Evolutionary conservation across 2,797 vertebrate genomes (phyloP).

Genomic region (Poeciliopsis presidionis): DNA sequence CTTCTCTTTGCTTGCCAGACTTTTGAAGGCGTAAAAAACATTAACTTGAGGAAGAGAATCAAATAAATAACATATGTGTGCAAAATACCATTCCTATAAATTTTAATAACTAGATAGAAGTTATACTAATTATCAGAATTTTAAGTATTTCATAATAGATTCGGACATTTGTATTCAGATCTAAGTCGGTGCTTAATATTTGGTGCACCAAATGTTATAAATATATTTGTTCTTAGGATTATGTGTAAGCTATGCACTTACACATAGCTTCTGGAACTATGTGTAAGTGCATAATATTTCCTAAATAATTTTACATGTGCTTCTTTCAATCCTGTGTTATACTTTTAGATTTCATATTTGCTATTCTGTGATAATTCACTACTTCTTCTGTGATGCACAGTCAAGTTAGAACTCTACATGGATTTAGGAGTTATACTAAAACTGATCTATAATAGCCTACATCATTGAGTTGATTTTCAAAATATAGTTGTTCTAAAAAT

Average conservation of each 20-base stretch:
- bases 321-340: neutral
- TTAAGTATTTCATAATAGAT: neutral
- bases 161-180: neutral
- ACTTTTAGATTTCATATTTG: neutral
- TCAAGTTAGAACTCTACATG: conserved; percentile 49
- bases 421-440: conserved; percentile 41
- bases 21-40: too few species aligned
- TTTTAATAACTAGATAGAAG: neutral
- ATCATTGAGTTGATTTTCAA: neutral
- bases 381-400: conserved; percentile 4
- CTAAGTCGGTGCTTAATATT: neutral
- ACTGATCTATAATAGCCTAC: neutral
- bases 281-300: neutral
- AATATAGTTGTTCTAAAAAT: neutral
- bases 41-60: too few species aligned
- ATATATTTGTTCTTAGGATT: neutral
- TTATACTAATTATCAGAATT: neutral
- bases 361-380: neutral
- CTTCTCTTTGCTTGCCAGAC: neutral
- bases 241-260: too few species aligned
- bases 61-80: too few species aligned
- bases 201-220: neutral
- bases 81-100: too few species aligned
- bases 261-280: neutral
- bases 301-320: neutral